A percentile compares a stretch with the other conserved stretches of the same genome.
These are phyloP conservation scores for Volucella inanis DNA, from an alignment of 2,888 invertebrate species.

Conservation along the genomic window DNA sequence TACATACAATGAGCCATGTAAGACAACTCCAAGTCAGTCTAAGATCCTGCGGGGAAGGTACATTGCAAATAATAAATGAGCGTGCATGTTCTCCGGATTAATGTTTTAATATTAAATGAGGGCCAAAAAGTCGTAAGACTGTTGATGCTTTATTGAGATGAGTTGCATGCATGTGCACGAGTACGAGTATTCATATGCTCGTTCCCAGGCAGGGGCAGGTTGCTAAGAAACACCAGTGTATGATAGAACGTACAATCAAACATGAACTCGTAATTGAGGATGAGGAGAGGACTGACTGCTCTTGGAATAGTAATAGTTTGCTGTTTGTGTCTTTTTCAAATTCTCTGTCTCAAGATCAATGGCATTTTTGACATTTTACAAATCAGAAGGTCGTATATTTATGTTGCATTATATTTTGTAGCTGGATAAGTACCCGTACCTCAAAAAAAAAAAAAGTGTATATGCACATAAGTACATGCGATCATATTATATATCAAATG, in stretches of 20 bases:
- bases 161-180: constrained; percentile 53
- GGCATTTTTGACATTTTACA: constrained; percentile 79
- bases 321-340: constrained; percentile 14
- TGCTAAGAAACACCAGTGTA: background rate
- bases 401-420: constrained; percentile 10
- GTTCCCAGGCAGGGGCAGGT: background rate
- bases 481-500: too few relatives aligned
- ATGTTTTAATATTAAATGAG: constrained; percentile 76
- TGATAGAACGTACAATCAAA: constrained; percentile 31
- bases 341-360: constrained; percentile 77
- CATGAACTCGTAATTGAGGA: constrained; percentile 57
- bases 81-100: constrained; percentile 77
- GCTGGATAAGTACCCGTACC: constrained; percentile 9
- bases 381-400: constrained; percentile 78
- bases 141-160: constrained; percentile 74
- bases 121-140: constrained; percentile 76
- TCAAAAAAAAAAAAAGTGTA: too few relatives aligned
- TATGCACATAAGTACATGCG: background rate
- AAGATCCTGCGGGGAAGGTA: constrained; percentile 61
- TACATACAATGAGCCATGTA: constrained; percentile 70
- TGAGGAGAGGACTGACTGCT: constrained; percentile 66
- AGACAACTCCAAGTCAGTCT: constrained; percentile 28
- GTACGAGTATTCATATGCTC: background rate
- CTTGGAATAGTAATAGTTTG: constrained; percentile 66
- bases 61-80: constrained; percentile 76